These are phyloP conservation scores for Typhlomys cinereus DNA, from an alignment of 2,113 vertebrate species.

Conservation along the genomic window DNA sequence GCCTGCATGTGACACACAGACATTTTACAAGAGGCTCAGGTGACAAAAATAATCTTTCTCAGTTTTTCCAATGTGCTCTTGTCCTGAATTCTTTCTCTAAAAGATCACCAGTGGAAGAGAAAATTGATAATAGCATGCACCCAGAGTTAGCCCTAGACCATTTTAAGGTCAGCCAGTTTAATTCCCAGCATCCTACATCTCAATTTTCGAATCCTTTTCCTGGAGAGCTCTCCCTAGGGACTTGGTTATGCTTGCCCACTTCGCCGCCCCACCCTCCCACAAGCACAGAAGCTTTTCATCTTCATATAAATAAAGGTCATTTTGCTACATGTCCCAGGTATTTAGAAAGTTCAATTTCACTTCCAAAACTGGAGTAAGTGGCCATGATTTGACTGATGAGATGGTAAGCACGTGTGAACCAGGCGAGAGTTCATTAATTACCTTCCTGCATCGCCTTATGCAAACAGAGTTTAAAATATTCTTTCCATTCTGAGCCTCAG, in stretches of 20 bases:
- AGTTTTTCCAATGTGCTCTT: background rate
- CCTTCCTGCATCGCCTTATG: background rate
- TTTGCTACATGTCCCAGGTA: background rate
- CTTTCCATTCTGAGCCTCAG: background rate
- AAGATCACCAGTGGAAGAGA: conserved; percentile 4
- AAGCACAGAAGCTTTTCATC: background rate
- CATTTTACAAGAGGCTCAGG: background rate
- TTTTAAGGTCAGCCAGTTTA: background rate
- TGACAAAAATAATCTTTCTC: background rate
- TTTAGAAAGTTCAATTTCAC: background rate
- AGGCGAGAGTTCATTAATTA: background rate
- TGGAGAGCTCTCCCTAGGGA: background rate
- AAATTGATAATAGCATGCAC: background rate
- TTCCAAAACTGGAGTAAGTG: background rate
- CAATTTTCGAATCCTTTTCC: background rate
- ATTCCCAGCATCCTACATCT: background rate
- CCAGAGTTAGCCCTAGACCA: background rate
- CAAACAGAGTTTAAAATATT: conserved; percentile 14
- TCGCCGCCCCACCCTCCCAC: background rate
- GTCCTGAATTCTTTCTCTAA: background rate
- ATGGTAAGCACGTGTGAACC: background rate
- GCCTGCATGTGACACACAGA: background rate
- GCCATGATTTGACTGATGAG: background rate
- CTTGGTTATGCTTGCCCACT: background rate
- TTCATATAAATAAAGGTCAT: background rate